Evolutionary conservation across 23 tunicate species (phyloP), one percentile per base, ranked within the genome.

Genomic region (Ascidia mentula): DNA sequence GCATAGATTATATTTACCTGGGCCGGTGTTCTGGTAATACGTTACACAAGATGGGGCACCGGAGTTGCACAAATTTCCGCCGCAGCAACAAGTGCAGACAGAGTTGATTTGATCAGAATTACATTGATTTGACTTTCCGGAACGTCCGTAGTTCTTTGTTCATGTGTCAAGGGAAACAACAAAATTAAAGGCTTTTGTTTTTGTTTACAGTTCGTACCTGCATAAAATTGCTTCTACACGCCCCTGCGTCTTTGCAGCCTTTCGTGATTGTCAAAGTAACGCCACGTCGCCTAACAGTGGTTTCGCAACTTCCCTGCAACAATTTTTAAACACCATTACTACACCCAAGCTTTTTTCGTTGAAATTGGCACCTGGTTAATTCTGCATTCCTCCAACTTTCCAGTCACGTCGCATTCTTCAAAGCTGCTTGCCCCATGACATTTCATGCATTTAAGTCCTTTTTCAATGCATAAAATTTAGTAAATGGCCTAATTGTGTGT

Each of bases 31-130:
- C 15, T 53, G 65, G 65, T 53, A 53, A 28, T 53, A 53, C 4
- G 7, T 53, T 53, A 53, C 65, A 69, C 86, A 82, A 7, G 59
- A 32, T 6, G 45, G 72, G 20, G 31, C 45, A 0, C 86, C 86
- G 33, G 35, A 34, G 32, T 82, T 82, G 46, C 86, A 82, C 7
- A 31, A 34, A 34, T 82, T 72, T 0, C 72, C 72, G 40, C 24
- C 45, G 46, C 86, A 82, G 32, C 86, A 82, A 36, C 86, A 82
- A 31, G 78, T 38, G 79, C 86, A 82, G 24, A 82, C 79, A 3
- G 86, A 73, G 72, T 82, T 82, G 6, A 72, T 77, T 30, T 46
- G 37, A 17, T 73, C 73, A 22, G 72, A 32, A 72, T 82, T 82
- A 79, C 86, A 82, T 37, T 82, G 86, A 18, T 33, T 46, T 24